Conservation (phyloP, 1,140 invertebrate species). For the Papilio polyxenes region DNA sequence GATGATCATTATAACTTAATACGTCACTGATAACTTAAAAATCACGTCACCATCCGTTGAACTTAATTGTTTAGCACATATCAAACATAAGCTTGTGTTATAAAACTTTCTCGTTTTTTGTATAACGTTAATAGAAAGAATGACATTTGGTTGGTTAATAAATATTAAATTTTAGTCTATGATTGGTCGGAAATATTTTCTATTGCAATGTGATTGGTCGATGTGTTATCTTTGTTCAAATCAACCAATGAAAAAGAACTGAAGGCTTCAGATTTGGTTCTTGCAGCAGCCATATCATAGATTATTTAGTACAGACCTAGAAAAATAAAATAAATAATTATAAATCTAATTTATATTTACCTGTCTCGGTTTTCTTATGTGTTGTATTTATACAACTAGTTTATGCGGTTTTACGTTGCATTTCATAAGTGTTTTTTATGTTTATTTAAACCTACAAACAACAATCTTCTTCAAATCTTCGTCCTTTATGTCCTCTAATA, state of each 20-base stretch:
- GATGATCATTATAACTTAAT: slow-evolving; percentile 55
- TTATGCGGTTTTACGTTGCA: no score
- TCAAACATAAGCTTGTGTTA: slow-evolving; percentile 42
- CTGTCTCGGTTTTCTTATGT: background rate
- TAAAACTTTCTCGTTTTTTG: slow-evolving; percentile 31
- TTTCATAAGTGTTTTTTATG: background rate
- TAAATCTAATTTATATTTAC: background rate
- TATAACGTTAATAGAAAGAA: slow-evolving; percentile 31
- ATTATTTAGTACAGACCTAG: background rate
- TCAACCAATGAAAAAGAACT: background rate
- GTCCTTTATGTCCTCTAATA: no score
- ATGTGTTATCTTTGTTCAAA: background rate
- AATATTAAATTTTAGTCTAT: background rate
- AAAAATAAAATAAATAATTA: background rate
- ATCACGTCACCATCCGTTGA: slow-evolving; percentile 36
- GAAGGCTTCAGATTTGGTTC: slow-evolving; percentile 6
- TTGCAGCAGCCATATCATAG: slow-evolving; percentile 6
- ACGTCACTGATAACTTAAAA: slow-evolving; percentile 38
- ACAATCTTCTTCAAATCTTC: no score
- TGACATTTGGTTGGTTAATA: slow-evolving; percentile 45
- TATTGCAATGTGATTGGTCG: slow-evolving; percentile 7
- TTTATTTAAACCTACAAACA: no score
- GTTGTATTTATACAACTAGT: no score
- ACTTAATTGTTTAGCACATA: slow-evolving; percentile 42
- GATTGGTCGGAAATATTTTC: slow-evolving; percentile 45